Conservation (phyloP, 1,140 invertebrate species). For the Phthorimaea operculella region DNA sequence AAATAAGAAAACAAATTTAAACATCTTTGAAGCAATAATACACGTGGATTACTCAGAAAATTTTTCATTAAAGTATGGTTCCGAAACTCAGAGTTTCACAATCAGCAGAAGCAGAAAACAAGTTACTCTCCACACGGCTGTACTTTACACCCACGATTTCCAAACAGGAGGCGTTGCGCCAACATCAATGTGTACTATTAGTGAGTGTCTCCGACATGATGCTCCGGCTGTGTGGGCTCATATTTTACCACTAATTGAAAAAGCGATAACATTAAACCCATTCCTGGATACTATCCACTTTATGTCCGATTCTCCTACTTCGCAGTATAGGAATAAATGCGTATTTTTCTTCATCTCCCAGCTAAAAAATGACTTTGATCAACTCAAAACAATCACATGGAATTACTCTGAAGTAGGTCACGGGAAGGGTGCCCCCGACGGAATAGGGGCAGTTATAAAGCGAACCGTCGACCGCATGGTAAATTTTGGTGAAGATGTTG, state of each 20-base stretch:
- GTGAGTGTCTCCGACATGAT: slow-evolving; percentile 12
- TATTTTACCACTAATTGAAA: slow-evolving; percentile 7
- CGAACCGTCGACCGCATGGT: slow-evolving; percentile 13
- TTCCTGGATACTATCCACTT: slow-evolving; percentile 11
- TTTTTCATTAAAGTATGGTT: slow-evolving; percentile 12
- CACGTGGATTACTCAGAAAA: slow-evolving; percentile 21
- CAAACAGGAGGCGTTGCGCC: not conserved
- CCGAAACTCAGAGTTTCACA: slow-evolving; percentile 16
- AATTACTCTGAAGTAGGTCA: slow-evolving; percentile 18
- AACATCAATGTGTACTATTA: slow-evolving; percentile 13
- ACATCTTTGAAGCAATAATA: slow-evolving; percentile 6
- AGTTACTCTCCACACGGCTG: slow-evolving; percentile 9
- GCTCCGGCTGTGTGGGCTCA: slow-evolving; percentile 17
- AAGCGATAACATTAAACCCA: slow-evolving; percentile 5
- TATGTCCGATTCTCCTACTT: slow-evolving; percentile 14
- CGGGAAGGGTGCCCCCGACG: slow-evolving; percentile 21
- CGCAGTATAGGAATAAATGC: slow-evolving; percentile 19
- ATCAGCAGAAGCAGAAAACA: slow-evolving; percentile 11
- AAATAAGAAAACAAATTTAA: slow-evolving; percentile 2
- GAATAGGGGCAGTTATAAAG: slow-evolving; percentile 18
- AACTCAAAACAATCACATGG: slow-evolving; percentile 16
- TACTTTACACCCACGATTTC: slow-evolving; percentile 11
- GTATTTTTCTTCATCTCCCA: slow-evolving; percentile 18
- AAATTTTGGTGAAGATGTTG: slow-evolving; percentile 10
- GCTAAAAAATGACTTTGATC: slow-evolving; percentile 9